A percentile compares a stretch with the other conserved stretches of the same genome.
Evolutionary conservation across 1,140 invertebrate species (phyloP).

Genomic region (Mactra quadrangularis): DNA sequence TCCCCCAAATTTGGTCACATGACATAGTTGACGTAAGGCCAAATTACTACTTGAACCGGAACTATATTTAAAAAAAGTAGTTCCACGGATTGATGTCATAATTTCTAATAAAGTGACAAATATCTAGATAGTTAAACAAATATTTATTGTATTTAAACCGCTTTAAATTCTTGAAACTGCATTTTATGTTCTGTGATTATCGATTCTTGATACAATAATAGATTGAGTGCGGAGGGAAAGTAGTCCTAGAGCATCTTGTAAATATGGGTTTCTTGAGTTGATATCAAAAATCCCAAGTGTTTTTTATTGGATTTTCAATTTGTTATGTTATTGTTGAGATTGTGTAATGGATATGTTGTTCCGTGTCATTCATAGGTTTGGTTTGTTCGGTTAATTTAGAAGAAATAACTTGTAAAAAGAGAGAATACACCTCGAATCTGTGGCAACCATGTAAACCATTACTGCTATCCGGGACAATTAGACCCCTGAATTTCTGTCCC

Average conservation of each 20-base stretch:
- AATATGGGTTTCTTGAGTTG: slow-evolving; percentile 34
- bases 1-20: slow-evolving; percentile 40
- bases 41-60: slow-evolving; percentile 15
- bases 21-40: slow-evolving; percentile 43
- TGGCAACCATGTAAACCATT: slow-evolving; percentile 44
- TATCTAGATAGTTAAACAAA: not conserved
- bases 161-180: not conserved
- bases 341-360: slow-evolving; percentile 21
- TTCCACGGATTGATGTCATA: not conserved
- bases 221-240: slow-evolving; percentile 10
- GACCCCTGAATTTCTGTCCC: slow-evolving; percentile 12
- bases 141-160: not conserved
- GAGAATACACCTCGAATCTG: not conserved
- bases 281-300: slow-evolving; percentile 33
- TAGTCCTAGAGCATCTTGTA: slow-evolving; percentile 35
- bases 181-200: too few relatives aligned
- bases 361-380: not conserved
- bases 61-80: slow-evolving; percentile 9
- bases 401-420: not conserved
- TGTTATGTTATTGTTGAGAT: not conserved
- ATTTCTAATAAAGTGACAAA: not conserved
- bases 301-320: slow-evolving; percentile 17
- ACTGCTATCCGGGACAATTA: slow-evolving; percentile 29
- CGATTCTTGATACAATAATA: not conserved
- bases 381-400: not conserved